Evolutionary conservation across 2,888 invertebrate species (phyloP).

Genomic region (Conomelus anceps): DNA sequence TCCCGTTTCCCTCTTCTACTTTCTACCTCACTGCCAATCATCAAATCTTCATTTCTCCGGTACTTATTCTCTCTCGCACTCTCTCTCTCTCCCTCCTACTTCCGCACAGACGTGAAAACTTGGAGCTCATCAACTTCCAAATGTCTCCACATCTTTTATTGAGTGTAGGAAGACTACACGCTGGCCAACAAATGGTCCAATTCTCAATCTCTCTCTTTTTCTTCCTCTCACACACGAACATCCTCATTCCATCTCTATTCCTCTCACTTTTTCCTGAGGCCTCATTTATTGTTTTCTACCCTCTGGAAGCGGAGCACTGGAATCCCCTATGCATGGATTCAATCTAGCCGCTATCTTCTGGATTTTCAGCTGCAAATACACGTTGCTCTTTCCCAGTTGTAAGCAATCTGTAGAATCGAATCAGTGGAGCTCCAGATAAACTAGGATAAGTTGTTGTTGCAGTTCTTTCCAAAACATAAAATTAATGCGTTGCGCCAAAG

Average conservation of each 20-base stretch:
- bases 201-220: not conserved
- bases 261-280: not conserved
- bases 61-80: conserved; percentile 20
- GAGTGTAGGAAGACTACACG: not conserved
- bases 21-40: not conserved
- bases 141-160: not conserved
- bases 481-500: too few relatives aligned
- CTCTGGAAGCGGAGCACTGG: not conserved
- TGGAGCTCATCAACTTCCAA: not conserved
- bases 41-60: not conserved
- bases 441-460: too few relatives aligned
- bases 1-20: not conserved
- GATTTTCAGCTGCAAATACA: not conserved
- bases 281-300: not conserved
- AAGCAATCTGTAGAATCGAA: too few relatives aligned
- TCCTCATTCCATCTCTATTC: not conserved
- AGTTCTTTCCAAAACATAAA: too few relatives aligned
- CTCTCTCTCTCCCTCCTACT: conserved; percentile 16
- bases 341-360: not conserved
- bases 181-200: not conserved
- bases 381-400: too few relatives aligned
- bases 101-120: not conserved
- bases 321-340: not conserved
- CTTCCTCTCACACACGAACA: not conserved
- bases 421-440: too few relatives aligned